phyloP scores from a whole-genome alignment of 2,888 invertebrate species.

The Trissonchulus latispiculum region DNA sequence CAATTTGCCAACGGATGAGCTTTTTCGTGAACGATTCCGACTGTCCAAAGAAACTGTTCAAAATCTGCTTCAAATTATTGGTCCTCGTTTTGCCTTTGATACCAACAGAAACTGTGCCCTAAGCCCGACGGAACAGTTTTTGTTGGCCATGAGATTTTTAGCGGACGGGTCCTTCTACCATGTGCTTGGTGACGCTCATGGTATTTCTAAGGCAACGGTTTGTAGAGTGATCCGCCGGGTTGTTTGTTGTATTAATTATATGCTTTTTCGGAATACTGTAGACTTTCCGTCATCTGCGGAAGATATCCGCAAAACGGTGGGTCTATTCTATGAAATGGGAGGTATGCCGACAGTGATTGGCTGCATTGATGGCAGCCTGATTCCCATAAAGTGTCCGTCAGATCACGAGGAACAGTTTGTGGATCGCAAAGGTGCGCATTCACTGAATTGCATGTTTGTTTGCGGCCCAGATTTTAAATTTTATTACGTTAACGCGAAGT shows the following conservation, averaged over 20 bases:
- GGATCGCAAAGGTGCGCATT: constrained; percentile 15
- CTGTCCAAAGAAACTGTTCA: not conserved
- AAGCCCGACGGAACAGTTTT: not conserved
- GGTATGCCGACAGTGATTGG: not conserved
- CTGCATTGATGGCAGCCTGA: constrained; percentile 18
- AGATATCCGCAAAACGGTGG: not conserved
- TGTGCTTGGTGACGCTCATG: not conserved
- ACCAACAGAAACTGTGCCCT: not conserved
- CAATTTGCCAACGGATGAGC: not conserved
- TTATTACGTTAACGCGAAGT: constrained; percentile 17
- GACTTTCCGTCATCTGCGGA: not conserved
- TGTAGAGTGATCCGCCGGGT: not conserved
- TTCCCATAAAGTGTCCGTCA: constrained; percentile 16
- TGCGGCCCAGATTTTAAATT: constrained; percentile 20
- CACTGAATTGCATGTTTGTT: constrained; percentile 21
- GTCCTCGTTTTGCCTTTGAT: not conserved
- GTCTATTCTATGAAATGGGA: not conserved
- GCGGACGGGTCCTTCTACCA: not conserved
- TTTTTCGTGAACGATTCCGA: not conserved
- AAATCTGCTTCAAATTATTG: not conserved
- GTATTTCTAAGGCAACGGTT: not conserved
- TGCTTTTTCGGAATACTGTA: not conserved
- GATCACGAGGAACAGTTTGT: constrained; percentile 18
- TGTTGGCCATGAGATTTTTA: not conserved
- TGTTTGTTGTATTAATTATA: not conserved